Conservation (phyloP, 1,140 invertebrate species). For the Aradophagus sp. region DNA sequence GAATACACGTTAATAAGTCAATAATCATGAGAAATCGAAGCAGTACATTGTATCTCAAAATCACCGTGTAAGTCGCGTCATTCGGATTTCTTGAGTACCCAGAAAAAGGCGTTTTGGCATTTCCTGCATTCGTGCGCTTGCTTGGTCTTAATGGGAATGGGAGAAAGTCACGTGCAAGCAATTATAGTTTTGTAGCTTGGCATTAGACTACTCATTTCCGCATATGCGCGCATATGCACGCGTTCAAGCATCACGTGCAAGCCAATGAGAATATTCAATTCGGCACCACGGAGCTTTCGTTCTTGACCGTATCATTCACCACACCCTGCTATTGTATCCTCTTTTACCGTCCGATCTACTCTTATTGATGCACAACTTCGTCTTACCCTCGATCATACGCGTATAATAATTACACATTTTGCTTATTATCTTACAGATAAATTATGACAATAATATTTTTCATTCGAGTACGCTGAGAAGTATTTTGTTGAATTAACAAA, state of each 20-base stretch:
- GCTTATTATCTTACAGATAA: constrained; percentile 20
- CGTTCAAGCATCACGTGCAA: constrained; percentile 13
- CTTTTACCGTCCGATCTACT: constrained; percentile 12
- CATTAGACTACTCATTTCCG: constrained; percentile 52
- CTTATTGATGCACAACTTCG: too few species aligned
- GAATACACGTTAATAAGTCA: too few species aligned
- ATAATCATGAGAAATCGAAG: too few species aligned
- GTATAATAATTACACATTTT: constrained; percentile 28
- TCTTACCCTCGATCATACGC: neutral
- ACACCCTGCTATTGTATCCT: constrained; percentile 26
- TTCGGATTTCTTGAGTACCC: neutral
- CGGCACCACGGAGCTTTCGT: constrained; percentile 30
- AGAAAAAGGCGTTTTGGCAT: constrained; percentile 27
- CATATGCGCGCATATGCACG: constrained; percentile 36
- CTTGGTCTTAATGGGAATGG: constrained; percentile 44
- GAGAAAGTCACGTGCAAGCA: constrained; percentile 60
- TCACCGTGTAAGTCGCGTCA: too few species aligned
- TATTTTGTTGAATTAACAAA: too few species aligned
- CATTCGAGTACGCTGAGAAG: too few species aligned
- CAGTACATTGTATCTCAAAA: too few species aligned
- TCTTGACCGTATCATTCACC: constrained; percentile 36
- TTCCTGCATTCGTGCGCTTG: constrained; percentile 45
- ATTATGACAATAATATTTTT: too few species aligned
- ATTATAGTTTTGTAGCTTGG: constrained; percentile 52
- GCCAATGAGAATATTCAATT: constrained; percentile 25